A percentile compares a stretch with the other conserved stretches of the same genome.
Conservation (phyloP, 2,797 vertebrate genomes). For the Pterois miles region DNA sequence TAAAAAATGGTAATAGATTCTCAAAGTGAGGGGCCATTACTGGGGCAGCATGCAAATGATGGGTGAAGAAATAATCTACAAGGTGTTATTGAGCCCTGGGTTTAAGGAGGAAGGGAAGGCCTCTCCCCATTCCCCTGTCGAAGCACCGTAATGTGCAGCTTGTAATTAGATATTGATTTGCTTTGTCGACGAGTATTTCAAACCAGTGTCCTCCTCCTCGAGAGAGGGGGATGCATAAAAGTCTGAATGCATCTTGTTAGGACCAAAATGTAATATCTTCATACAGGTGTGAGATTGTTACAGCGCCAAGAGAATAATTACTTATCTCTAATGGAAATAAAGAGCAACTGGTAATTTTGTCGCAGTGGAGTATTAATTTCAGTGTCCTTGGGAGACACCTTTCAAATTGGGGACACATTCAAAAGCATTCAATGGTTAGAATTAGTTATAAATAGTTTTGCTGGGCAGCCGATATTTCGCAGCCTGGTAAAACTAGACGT, state of each 20-base stretch:
- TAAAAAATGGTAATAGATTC: conserved; percentile 73
- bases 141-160: conserved; percentile 74
- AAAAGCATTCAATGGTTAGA: background rate
- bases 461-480: background rate
- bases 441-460: too few relatives aligned
- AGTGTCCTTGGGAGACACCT: conserved; percentile 31
- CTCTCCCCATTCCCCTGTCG: conserved; percentile 58
- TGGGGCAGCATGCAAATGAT: conserved; percentile 78
- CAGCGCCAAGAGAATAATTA: conserved; percentile 55
- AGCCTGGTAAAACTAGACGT: background rate
- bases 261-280: conserved; percentile 68
- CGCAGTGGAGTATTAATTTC: conserved; percentile 24
- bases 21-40: conserved; percentile 66
- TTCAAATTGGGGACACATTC: background rate
- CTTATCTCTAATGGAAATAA: conserved; percentile 42
- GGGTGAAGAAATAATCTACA: conserved; percentile 81
- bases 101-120: conserved; percentile 71
- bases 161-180: conserved; percentile 93
- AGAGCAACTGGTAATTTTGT: conserved; percentile 40
- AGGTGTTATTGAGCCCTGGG: conserved; percentile 72
- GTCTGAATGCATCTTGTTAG: conserved; percentile 81
- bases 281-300: conserved; percentile 54
- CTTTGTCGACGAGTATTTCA: conserved; percentile 82
- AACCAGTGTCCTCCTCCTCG: conserved; percentile 66
- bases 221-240: conserved; percentile 68